Conservation (phyloP, 2,888 invertebrate genomes). For the Elegia similella region DNA sequence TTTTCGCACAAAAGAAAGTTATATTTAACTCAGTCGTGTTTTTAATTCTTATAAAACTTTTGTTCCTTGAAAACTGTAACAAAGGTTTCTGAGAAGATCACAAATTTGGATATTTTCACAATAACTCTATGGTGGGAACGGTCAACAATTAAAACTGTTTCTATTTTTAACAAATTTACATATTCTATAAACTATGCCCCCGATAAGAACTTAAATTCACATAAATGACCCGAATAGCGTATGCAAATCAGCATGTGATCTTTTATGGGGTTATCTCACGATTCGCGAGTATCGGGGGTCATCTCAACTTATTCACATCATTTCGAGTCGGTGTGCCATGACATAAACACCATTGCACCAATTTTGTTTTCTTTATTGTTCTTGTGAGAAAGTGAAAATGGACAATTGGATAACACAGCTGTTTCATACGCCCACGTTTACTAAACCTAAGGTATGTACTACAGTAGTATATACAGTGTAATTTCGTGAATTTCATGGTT, state of each 20-base stretch:
- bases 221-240: slow-evolving; percentile 40
- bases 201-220: slow-evolving; percentile 43
- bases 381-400: slow-evolving; percentile 41
- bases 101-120: background rate
- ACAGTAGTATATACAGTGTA: background rate
- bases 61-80: background rate
- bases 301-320: slow-evolving; percentile 68
- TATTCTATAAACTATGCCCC: background rate
- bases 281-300: slow-evolving; percentile 75
- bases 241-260: slow-evolving; percentile 65
- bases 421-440: slow-evolving; percentile 66
- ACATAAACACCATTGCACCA: slow-evolving; percentile 52
- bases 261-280: slow-evolving; percentile 63
- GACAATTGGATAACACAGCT: slow-evolving; percentile 76
- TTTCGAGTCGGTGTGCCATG: slow-evolving; percentile 58
- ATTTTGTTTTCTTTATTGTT: slow-evolving; percentile 18
- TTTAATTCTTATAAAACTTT: background rate
- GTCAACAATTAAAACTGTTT: slow-evolving; percentile 2
- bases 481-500: background rate
- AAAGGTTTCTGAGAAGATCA: background rate
- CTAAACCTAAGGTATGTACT: slow-evolving; percentile 67
- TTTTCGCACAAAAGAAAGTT: background rate
- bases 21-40: background rate
- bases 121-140: background rate
- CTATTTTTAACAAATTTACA: slow-evolving; percentile 4